Evolutionary conservation across 2,797 vertebrate species (phyloP), one percentile per base, ranked within the genome.

Genomic region (Syndactyla subalaris): DNA sequence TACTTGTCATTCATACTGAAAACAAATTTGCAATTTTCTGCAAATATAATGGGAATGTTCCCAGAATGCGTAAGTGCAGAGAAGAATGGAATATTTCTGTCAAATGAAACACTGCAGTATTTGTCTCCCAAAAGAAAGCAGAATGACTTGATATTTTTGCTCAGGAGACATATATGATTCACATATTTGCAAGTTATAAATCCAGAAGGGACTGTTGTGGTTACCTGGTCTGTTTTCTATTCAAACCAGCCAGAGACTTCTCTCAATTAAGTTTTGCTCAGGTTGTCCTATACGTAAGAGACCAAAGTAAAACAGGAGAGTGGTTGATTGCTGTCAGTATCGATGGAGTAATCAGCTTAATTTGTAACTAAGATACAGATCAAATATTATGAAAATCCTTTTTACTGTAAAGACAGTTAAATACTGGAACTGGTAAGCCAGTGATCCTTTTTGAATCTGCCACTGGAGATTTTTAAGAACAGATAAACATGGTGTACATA

Each of bases 11-110:
- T 96, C 95, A 97, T 84, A 91, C 57, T 7, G 52, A 92, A 93
- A 94, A 94, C 82, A 96, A 93, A 93, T 95, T 97, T 96, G 87
- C 91, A 93, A 96, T 94, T 93, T 96, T 94, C 89, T 92, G 90
- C 86, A 94, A 95, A 96, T 94, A 92, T 94, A 96, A 95, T 96
- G 70, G 92, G 74, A 95, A 95, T 75, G 83, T 95, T 96, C 80
- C 75, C 82, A 76, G 93, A 95, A 96, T 86, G 59, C 12, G 4
- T 91, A 92, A 97, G 66, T 57, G 73, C 39, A 70, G 51, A 84
- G 51, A 70, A 94, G 38, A 91, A 91, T 70, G 51, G 92, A 52
- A 84, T 94, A 88, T 91, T 96, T 89, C 77, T 95, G 79, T 96
- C 87, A 95, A 78, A 95, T 52, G 58, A 93, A 88, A 88, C 32